Percentiles rank a stretch among this genome's conserved stretches.
phyloP scores from a whole-genome alignment of 2,888 invertebrate genomes.

The Cremastinae sp. region DNA sequence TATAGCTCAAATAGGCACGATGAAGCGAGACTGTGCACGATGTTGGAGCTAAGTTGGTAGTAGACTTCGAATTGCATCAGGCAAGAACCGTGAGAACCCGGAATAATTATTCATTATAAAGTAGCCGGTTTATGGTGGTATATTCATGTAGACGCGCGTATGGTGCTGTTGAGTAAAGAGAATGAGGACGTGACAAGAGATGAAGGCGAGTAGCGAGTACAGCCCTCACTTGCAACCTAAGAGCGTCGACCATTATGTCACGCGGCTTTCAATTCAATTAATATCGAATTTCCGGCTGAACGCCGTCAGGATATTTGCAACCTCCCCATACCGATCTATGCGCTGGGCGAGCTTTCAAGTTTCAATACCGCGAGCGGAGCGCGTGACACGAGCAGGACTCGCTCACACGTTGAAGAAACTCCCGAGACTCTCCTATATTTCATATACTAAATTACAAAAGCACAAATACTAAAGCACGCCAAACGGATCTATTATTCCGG shows the following conservation, averaged over 20 bases:
- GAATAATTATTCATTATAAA: slow-evolving; percentile 15
- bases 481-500: too few species aligned
- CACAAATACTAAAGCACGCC: too few species aligned
- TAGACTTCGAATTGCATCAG: not conserved
- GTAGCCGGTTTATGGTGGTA: not conserved
- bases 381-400: too few species aligned
- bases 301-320: slow-evolving; percentile 41
- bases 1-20: too few species aligned
- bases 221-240: slow-evolving; percentile 38
- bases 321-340: slow-evolving; percentile 6
- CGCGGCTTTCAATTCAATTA: slow-evolving; percentile 52
- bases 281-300: slow-evolving; percentile 52
- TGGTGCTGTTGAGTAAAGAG: slow-evolving; percentile 1
- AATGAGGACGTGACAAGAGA: slow-evolving; percentile 12
- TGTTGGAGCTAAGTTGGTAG: too few species aligned
- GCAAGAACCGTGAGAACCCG: not conserved
- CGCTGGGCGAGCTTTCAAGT: slow-evolving; percentile 19
- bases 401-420: too few species aligned
- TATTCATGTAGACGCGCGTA: not conserved
- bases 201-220: too few species aligned
- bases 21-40: too few species aligned
- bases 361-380: slow-evolving; percentile 15
- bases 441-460: too few species aligned
- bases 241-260: slow-evolving; percentile 47
- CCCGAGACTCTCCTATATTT: too few species aligned